These are phyloP conservation scores for Germaria angustata DNA, from an alignment of 2,888 invertebrate genomes.

Conservation along the genomic window DNA sequence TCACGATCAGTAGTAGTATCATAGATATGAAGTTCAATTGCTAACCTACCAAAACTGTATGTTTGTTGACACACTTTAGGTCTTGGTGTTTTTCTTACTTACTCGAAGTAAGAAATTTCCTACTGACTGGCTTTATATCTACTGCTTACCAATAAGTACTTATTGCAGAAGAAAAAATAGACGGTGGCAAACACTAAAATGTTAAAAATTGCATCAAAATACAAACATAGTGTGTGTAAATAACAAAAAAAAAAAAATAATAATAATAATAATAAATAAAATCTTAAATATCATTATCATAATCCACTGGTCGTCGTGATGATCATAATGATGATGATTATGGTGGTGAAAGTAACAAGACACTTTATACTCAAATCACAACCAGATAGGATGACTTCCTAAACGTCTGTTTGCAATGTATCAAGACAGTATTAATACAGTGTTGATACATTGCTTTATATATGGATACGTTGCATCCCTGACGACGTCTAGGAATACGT, in stretches of 20 bases:
- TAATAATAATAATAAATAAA: no score
- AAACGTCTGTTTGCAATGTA: no score
- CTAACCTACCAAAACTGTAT: neutral
- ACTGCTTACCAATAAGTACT: neutral
- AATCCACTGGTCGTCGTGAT: slow-evolving; percentile 21
- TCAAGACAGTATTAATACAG: no score
- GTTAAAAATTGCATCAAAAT: slow-evolving; percentile 24
- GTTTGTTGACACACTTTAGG: slow-evolving; percentile 12
- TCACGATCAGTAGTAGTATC: slow-evolving; percentile 13
- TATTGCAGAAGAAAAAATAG: neutral
- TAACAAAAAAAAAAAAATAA: no score
- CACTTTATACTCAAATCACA: slow-evolving; percentile 62
- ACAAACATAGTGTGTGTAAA: no score
- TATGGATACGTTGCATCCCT: no score
- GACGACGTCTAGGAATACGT: no score
- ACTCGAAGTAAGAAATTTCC: neutral
- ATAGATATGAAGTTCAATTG: slow-evolving; percentile 7
- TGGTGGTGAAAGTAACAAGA: slow-evolving; percentile 70
- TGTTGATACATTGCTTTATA: no score
- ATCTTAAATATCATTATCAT: slow-evolving; percentile 36
- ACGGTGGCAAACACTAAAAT: slow-evolving; percentile 12
- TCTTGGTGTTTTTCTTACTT: neutral
- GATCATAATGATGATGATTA: slow-evolving; percentile 11
- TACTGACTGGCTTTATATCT: neutral
- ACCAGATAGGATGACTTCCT: no score